Percentiles rank a stretch among this genome's conserved stretches.
Evolutionary conservation across 2,888 invertebrate species (phyloP).

Genomic region (Lypha dubia): DNA sequence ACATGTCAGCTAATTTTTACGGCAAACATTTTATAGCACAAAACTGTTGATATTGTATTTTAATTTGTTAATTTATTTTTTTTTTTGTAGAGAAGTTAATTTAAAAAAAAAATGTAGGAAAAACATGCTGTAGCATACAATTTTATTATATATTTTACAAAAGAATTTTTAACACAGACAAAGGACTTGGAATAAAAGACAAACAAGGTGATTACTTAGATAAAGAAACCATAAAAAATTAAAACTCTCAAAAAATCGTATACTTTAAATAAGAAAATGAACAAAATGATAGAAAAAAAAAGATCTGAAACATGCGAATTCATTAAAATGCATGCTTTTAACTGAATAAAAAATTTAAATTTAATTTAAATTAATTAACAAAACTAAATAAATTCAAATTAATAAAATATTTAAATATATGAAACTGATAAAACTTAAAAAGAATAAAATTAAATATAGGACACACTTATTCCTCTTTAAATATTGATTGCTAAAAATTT

Average conservation of each 20-base stretch:
- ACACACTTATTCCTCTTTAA: conserved; percentile 75
- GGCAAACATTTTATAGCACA: too few relatives aligned
- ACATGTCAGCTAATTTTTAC: too few relatives aligned
- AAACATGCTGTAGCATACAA: conserved; percentile 64
- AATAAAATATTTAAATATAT: not conserved
- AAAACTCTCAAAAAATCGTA: conserved; percentile 28
- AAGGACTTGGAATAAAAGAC: conserved; percentile 53
- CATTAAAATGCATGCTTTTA: conserved; percentile 46
- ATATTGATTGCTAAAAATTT: conserved; percentile 20
- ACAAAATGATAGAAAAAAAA: not conserved
- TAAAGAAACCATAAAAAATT: not conserved
- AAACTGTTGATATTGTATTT: conserved; percentile 19
- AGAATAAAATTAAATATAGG: conserved; percentile 79
- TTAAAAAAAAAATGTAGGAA: not conserved
- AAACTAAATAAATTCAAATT: not conserved
- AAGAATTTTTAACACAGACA: conserved; percentile 32
- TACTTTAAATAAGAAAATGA: conserved; percentile 13
- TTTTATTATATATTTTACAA: conserved; percentile 19
- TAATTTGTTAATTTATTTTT: not conserved
- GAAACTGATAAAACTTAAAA: not conserved
- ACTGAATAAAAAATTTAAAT: conserved; percentile 9
- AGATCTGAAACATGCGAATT: conserved; percentile 50
- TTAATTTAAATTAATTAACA: not conserved
- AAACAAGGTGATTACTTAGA: conserved; percentile 61
- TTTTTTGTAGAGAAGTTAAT: not conserved